A percentile compares a stretch with the other conserved stretches of the same genome.
Evolutionary conservation across 2,797 vertebrate species (phyloP).

Genomic region (Podargus strigoides): DNA sequence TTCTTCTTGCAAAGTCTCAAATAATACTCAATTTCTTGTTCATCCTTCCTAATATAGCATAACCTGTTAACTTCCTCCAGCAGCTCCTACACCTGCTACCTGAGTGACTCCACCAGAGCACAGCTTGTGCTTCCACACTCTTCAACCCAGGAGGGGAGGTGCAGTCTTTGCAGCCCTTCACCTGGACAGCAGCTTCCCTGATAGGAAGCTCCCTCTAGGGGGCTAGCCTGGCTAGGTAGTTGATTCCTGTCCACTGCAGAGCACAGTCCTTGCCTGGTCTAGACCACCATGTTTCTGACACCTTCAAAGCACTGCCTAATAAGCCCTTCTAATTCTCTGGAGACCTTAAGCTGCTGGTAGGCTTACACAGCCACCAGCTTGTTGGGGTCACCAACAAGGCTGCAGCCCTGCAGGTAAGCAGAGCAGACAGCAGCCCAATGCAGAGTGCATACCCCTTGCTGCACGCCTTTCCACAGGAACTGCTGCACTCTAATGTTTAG

Average conservation of each 20-base stretch:
- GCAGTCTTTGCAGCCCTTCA: background rate
- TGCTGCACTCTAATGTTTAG: fast-evolving
- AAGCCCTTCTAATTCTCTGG: background rate
- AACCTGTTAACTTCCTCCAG: background rate
- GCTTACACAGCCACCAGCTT: background rate
- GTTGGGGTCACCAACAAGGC: too few species aligned
- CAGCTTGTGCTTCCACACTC: background rate
- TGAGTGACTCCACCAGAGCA: background rate
- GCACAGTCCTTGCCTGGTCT: background rate
- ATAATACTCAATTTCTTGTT: background rate
- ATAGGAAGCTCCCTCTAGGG: background rate
- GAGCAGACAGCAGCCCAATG: background rate
- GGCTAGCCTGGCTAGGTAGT: background rate
- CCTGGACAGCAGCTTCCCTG: background rate
- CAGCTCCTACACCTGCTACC: background rate
- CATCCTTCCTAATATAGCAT: background rate
- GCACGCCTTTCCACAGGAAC: background rate
- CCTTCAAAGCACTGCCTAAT: background rate
- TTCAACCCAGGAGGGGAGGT: background rate
- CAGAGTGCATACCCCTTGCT: background rate
- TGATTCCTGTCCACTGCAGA: background rate
- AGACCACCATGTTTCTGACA: background rate
- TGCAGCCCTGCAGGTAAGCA: background rate
- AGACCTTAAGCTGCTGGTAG: background rate
- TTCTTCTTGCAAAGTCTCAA: background rate